A percentile compares a stretch with the other conserved stretches of the same genome.
Evolutionary conservation across 2,888 invertebrate genomes (phyloP).

Genomic region (Pharmacophagus antenor): DNA sequence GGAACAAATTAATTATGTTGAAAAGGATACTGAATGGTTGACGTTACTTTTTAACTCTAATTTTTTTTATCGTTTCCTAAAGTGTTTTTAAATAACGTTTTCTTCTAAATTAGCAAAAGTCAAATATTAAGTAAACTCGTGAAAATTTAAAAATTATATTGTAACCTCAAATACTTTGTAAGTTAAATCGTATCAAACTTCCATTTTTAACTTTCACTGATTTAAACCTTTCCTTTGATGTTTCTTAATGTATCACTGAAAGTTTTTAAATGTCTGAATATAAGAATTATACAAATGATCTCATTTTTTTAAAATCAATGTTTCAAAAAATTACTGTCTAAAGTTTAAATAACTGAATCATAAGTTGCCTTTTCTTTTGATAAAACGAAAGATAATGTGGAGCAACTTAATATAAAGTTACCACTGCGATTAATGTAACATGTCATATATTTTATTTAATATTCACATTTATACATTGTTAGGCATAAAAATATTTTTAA

Average conservation of each 20-base stretch:
- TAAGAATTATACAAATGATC: neutral
- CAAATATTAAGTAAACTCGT: neutral
- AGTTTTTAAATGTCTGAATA: slow-evolving; percentile 12
- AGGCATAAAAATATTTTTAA: too few species aligned
- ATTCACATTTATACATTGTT: neutral
- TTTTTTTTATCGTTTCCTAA: neutral
- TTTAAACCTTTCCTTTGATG: slow-evolving; percentile 17
- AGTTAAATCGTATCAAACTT: slow-evolving; percentile 17
- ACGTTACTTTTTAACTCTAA: too few species aligned
- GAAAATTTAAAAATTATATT: slow-evolving; percentile 3
- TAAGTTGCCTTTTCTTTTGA: neutral
- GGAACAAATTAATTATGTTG: too few species aligned
- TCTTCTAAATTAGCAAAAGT: neutral
- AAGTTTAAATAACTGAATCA: too few species aligned
- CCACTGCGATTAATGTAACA: too few species aligned
- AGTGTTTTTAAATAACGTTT: neutral
- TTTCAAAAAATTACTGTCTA: neutral
- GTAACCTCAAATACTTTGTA: slow-evolving; percentile 7
- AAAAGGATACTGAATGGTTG: too few species aligned
- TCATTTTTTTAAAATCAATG: too few species aligned
- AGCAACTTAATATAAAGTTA: neutral
- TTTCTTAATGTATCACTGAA: slow-evolving; percentile 21
- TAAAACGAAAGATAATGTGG: neutral
- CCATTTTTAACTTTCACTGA: slow-evolving; percentile 18
- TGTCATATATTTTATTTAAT: neutral